Evolutionary conservation across 2,888 invertebrate species (phyloP), one percentile per base, ranked within the genome.

Genomic region (Hylaea fasciaria): DNA sequence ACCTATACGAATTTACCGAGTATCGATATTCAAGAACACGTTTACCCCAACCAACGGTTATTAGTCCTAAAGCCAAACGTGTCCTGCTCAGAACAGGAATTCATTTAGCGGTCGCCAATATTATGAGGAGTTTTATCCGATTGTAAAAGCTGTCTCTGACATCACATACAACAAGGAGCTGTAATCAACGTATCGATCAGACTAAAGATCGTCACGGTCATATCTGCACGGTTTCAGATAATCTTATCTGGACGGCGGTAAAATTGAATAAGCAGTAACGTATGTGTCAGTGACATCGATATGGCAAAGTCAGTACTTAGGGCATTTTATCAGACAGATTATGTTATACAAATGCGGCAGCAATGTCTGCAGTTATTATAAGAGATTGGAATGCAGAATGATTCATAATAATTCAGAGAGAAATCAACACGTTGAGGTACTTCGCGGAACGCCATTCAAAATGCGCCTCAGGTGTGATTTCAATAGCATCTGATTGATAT

Each of bases 161-260:
- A 73, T 76, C 74, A 74, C 46, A 59, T 56, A 52, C 32, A 32
- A 22, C 59, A 50, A 61, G 56, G 52, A 58, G 47, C 55, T 45
- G 59, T 54, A 61, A 68, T 72, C 71, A 37, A 47, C 46, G 70
- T 73, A 78, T 72, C 72, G 59, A 68, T 66, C 58, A 69, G 64
- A 67, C 70, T 59, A 66, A 66, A 68, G 64, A 72, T 68, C 72
- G 75, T 78, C 73, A 76, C 65, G 66, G 45, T 51, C 65, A 2
- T 73, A 73, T 72, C 76, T 63, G 69, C 66, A 72, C 68, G 72
- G 65, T 69, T 74, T 73, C 73, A 72, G 69, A 73, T 73, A 73
- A 78, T 76, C 70, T 78, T 77, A 81, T 78, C 80, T 49, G 29
- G 29, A 51, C 53, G 55, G 62, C 59, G 70, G 49, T 49, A 63